Evolutionary conservation across 2,797 vertebrate genomes (phyloP), one percentile per base, ranked within the genome.

Genomic region (Pteropus rufus): DNA sequence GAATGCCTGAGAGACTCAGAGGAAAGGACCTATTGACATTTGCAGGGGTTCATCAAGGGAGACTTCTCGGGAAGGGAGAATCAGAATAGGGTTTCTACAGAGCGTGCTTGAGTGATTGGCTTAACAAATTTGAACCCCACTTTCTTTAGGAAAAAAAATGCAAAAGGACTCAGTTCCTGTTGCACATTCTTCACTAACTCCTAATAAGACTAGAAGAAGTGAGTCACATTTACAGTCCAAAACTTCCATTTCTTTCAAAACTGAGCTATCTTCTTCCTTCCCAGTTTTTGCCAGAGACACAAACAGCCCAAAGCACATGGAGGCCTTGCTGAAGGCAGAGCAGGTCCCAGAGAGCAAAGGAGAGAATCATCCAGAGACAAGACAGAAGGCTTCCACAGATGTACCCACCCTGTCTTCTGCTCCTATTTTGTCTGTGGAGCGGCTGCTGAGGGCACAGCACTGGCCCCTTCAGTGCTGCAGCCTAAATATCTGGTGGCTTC

Each of bases 391-490:
- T 60, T 58, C 60, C 18, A 21, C 6, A 0, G 49, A 36, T 9
- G 54, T 60, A 9, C 49, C 10, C 6, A 0, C 31, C 7, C 52
- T 52, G 60, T 44, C 31, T 1, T 24, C 70, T 15, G 2, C 54
- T n/a, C n/a, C 3, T 18, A n/a, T n/a, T 49, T n/a, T 16, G 15
- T 44, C 62, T 26, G 7, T 3, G 6, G 39, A 44, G 39, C 56
- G 58, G 23, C 15, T 9, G 1, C 18, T 8, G 7, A 46, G n/a
- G 31, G 23, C 7, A 7, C 6, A 2, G 1, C 0, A 0, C 19
- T 7, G 3, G 34, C 82, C 21, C 31, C 36, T 44, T 73, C 3
- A 7, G 5, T 3, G 5, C 3, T n/a, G 23, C 39, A 34, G 0
- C 26, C 64, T 64, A 54, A 1, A 3, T 16, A 10, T 0, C 36